Base-by-base conservation (phyloP, 2,888 invertebrate genomes). In the Andrena bicolor region DNA sequence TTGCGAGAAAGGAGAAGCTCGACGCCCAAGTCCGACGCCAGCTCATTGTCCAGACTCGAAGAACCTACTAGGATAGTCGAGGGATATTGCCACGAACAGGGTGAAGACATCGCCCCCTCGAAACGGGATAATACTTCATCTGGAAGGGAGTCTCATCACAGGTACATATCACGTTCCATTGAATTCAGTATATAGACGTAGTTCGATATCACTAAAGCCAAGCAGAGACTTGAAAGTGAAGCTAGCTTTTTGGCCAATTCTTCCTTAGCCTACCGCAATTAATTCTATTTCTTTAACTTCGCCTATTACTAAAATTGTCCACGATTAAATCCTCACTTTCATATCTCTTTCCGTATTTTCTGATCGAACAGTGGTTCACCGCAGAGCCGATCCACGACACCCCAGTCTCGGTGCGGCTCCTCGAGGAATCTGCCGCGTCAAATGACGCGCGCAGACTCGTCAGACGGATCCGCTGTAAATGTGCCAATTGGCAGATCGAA, bases 401-500 rank as follows among this genome's bases (percentile, higher is more conserved):
- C 85, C 0, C 88, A 88, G 20, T 91, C 90, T 0, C 90, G 91
- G 8, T 89, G 86, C 73, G 87, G 82, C 64, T 89, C 91, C 23
- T 75, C 84, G 65, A 93, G 91, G 76, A 91, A 86, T 68, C 73
- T 85, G 28, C 61, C 90, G 66, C 92, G 92, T 87, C 92, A 92
- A 84, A 88, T 89, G 86, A 91, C 91, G 90, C 92, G 92, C 0
- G 72, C 88, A n/a, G 91, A 91, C 49, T 90, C 91, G 70, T 90
- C 92, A 63, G 91, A 90, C 53, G 83, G 87, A 66, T 90, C 90
- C 72, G 82, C 90, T 90, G 92, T 89, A 88, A 91, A 84, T 75
- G 80, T 92, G 92, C 93, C 93, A 93, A 91, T 90, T 92, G 92
- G 92, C 92, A 93, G 89, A 89, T 90, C 91, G 68, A 93, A 92